phyloP scores from a whole-genome alignment of 35 echinoderm and acorn worm species.

The Ophioderma brevispina region DNA sequence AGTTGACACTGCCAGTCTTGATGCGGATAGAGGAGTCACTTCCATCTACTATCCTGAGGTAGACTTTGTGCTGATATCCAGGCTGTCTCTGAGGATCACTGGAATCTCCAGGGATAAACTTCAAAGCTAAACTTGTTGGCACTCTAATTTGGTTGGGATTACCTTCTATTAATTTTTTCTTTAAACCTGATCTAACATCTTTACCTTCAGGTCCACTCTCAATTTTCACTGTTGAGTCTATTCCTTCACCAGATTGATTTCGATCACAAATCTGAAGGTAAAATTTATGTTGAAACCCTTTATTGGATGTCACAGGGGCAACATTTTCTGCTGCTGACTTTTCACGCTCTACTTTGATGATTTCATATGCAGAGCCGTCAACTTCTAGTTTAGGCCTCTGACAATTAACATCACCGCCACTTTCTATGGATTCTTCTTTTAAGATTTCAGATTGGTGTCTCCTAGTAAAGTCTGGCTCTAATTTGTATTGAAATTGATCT shows the following conservation, averaged over 20 bases:
- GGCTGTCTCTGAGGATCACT: neutral
- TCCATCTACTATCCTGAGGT: neutral
- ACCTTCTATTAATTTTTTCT: neutral
- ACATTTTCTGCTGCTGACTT: neutral
- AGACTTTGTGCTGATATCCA: neutral
- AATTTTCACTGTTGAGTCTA: neutral
- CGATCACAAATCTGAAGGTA: neutral
- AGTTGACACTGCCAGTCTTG: neutral
- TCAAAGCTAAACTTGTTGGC: neutral
- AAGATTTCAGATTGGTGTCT: neutral
- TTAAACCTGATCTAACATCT: neutral
- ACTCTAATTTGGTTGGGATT: neutral
- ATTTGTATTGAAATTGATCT: neutral
- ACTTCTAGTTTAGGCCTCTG: neutral
- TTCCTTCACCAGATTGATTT: neutral
- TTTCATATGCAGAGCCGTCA: neutral
- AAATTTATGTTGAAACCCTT: neutral
- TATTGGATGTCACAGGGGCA: neutral
- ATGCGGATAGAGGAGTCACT: neutral
- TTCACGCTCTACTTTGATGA: neutral
- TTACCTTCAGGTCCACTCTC: neutral
- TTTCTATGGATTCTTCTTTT: no score
- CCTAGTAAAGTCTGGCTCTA: neutral
- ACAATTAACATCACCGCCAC: neutral
- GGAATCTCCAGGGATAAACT: neutral